Evolutionary conservation across 1,140 invertebrate genomes (phyloP).

Genomic region (Capitella teleta): DNA sequence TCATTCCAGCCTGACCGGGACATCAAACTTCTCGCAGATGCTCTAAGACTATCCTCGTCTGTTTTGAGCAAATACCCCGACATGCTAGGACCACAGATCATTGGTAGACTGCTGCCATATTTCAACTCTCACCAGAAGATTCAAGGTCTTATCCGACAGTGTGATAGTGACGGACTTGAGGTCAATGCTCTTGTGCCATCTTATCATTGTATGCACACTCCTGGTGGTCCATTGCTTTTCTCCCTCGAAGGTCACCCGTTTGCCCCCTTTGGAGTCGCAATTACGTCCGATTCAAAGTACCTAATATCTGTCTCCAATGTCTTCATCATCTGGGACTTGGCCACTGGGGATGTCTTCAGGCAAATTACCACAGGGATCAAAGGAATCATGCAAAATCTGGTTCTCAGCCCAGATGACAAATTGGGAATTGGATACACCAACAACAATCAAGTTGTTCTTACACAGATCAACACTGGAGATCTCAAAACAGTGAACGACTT

Average conservation of each 20-base stretch:
- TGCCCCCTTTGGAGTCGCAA: slow-evolving; percentile 85
- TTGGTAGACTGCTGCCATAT: slow-evolving; percentile 74
- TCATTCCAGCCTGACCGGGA: slow-evolving; percentile 53
- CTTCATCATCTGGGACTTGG: slow-evolving; percentile 92
- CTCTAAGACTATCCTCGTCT: slow-evolving; percentile 56
- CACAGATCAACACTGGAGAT: slow-evolving; percentile 53
- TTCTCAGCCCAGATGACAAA: slow-evolving; percentile 89
- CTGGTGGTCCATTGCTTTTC: slow-evolving; percentile 93
- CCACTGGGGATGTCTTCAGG: slow-evolving; percentile 33
- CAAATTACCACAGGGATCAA: slow-evolving; percentile 71
- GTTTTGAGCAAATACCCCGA: slow-evolving; percentile 77
- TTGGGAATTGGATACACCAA: slow-evolving; percentile 93
- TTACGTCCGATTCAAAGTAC: slow-evolving; percentile 84
- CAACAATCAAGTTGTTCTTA: slow-evolving; percentile 63
- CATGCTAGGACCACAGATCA: slow-evolving; percentile 89
- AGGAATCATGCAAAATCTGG: slow-evolving; percentile 88
- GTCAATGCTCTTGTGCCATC: slow-evolving; percentile 65
- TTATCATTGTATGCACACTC: slow-evolving; percentile 92
- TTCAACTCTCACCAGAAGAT: slow-evolving; percentile 54
- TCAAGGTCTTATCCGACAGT: slow-evolving; percentile 69
- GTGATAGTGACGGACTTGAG: slow-evolving; percentile 65
- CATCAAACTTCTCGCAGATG: slow-evolving; percentile 86
- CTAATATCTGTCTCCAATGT: slow-evolving; percentile 92
- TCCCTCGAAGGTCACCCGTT: slow-evolving; percentile 96
- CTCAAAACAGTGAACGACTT: slow-evolving; percentile 73